A percentile compares a stretch with the other conserved stretches of the same genome.
These are phyloP conservation scores for Mechanitis mazaeus DNA, from an alignment of 2,888 invertebrate species.

Conservation along the genomic window DNA sequence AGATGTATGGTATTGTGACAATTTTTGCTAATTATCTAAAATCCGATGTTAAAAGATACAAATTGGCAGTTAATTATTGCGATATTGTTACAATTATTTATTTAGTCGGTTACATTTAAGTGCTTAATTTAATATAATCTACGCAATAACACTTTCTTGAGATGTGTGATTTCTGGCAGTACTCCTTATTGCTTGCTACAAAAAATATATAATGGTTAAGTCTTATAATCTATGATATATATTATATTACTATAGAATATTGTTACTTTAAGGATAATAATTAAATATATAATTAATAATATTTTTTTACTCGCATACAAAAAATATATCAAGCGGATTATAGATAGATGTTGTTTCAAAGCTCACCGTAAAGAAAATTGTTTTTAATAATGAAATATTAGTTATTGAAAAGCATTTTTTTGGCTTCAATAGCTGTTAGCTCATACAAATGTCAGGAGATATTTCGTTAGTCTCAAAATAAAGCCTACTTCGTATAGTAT, in stretches of 20 bases:
- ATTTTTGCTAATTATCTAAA: conserved; percentile 18
- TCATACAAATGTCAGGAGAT: not conserved
- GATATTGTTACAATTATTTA: conserved; percentile 27
- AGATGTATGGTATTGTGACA: conserved; percentile 16
- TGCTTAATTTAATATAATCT: conserved; percentile 18
- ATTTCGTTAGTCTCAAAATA: not conserved
- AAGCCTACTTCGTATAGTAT: conserved; percentile 5
- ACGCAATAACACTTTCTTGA: conserved; percentile 19
- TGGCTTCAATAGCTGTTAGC: too few relatives aligned
- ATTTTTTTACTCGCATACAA: too few relatives aligned
- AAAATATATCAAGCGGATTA: too few relatives aligned
- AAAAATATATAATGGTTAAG: conserved; percentile 27
- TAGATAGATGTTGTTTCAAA: too few relatives aligned
- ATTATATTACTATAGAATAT: not conserved
- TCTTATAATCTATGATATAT: conserved; percentile 11
- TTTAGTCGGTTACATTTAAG: conserved; percentile 19
- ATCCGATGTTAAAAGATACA: conserved; percentile 22
- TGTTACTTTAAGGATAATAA: not conserved
- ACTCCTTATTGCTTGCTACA: conserved; percentile 29
- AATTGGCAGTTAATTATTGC: conserved; percentile 40
- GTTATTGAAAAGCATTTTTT: too few relatives aligned
- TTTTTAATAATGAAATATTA: too few relatives aligned
- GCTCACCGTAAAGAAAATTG: too few relatives aligned
- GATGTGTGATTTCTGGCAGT: conserved; percentile 23
- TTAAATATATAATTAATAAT: too few relatives aligned